A percentile compares a stretch with the other conserved stretches of the same genome.
Conservation (phyloP, 2,113 vertebrate genomes). For the Clinocottus analis region DNA sequence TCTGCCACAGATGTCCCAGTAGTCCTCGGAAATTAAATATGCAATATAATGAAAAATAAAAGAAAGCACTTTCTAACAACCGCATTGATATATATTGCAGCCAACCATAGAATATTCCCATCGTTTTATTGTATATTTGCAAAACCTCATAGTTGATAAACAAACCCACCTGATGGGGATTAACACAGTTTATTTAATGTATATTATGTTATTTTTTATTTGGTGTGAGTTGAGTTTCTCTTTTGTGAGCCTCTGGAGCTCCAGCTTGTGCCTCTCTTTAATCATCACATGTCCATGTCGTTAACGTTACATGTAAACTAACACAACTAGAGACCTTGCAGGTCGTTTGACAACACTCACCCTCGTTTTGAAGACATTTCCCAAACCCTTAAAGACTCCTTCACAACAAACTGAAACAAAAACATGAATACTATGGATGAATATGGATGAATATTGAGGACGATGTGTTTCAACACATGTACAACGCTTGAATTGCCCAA, state of each 20-base stretch:
- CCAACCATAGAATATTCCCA: background rate
- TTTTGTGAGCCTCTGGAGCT: too few species aligned
- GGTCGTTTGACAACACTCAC: background rate
- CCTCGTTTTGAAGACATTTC: background rate
- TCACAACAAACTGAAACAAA: background rate
- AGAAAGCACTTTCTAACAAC: background rate
- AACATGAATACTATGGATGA: accelerated
- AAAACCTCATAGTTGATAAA: too few species aligned
- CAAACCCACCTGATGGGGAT: background rate
- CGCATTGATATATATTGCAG: background rate
- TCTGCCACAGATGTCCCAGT: constrained; percentile 23
- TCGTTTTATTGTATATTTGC: background rate
- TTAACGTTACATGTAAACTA: background rate
- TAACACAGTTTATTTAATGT: background rate
- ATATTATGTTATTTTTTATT: background rate
- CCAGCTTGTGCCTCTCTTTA: background rate
- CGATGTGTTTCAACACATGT: background rate
- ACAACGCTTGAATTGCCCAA: background rate
- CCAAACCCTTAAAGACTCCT: background rate
- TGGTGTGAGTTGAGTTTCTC: too few species aligned
- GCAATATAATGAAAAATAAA: background rate
- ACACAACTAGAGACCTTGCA: background rate
- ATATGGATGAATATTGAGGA: background rate
- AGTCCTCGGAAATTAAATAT: background rate
- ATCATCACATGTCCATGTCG: background rate